A percentile compares a stretch with the other conserved stretches of the same genome.
Conservation (phyloP, 1,140 invertebrate genomes). For the Drosophila navojoa region DNA sequence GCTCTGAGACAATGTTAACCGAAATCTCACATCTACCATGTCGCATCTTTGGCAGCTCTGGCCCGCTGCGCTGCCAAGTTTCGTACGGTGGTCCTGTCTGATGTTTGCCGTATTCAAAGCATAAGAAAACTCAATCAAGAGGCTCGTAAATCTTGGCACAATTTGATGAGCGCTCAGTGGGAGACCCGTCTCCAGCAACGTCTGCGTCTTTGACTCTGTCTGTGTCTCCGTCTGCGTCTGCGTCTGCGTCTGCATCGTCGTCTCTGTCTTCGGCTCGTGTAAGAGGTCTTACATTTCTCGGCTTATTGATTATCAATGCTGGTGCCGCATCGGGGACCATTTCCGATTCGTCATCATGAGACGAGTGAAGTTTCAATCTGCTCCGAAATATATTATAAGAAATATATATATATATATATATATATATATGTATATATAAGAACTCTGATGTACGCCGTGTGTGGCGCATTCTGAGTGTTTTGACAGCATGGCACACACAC, state of each 20-base stretch:
- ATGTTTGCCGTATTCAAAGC: constrained; percentile 78
- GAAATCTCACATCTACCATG: constrained; percentile 41
- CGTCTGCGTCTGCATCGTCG: constrained; percentile 4
- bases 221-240: neutral
- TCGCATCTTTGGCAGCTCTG: constrained; percentile 8
- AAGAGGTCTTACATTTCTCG: constrained; percentile 63
- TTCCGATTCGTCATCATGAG: constrained; percentile 77
- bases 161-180: constrained; percentile 79
- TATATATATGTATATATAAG: constrained; percentile 17
- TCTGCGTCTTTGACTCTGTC: neutral
- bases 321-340: constrained; percentile 61
- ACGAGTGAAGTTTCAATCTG: constrained; percentile 52
- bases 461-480: constrained; percentile 57
- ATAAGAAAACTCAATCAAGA: constrained; percentile 81
- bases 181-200: constrained; percentile 41
- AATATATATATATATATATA: constrained; percentile 21
- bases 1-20: constrained; percentile 40
- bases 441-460: constrained; percentile 39
- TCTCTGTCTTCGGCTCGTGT: constrained; percentile 37
- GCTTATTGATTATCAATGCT: constrained; percentile 73
- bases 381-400: constrained; percentile 28
- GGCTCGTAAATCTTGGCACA: constrained; percentile 79
- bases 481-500: constrained; percentile 47
- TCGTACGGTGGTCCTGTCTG: constrained; percentile 71
- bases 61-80: constrained; percentile 21